These are phyloP conservation scores for Fissipunctia ypsillon DNA, from an alignment of 2,888 invertebrate species.

Conservation along the genomic window DNA sequence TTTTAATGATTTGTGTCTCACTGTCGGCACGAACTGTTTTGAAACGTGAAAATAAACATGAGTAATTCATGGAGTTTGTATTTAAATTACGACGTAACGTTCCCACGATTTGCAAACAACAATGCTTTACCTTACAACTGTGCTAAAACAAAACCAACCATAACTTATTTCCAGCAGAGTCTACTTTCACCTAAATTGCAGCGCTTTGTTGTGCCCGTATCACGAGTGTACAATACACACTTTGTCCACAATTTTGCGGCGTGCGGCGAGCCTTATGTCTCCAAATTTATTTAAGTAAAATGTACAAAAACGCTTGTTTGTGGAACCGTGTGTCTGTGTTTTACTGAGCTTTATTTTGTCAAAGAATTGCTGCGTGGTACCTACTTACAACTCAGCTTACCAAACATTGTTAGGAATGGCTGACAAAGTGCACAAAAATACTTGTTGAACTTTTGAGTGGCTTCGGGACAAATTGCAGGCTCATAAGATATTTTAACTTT, in stretches of 20 bases:
- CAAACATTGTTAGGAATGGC: neutral
- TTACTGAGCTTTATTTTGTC: slow-evolving; percentile 14
- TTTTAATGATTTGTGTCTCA: slow-evolving; percentile 42
- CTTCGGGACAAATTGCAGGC: neutral
- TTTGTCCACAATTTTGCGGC: slow-evolving; percentile 62
- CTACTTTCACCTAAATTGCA: neutral
- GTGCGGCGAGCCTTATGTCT: slow-evolving; percentile 36
- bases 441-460: neutral
- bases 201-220: slow-evolving; percentile 33
- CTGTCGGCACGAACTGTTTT: slow-evolving; percentile 54
- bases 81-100: slow-evolving; percentile 54
- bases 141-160: slow-evolving; percentile 35
- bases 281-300: slow-evolving; percentile 28
- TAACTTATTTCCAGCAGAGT: neutral
- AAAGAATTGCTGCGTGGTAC: neutral
- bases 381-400: neutral
- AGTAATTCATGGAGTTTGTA: slow-evolving; percentile 56
- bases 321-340: slow-evolving; percentile 4
- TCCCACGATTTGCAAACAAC: slow-evolving; percentile 42
- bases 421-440: neutral
- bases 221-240: slow-evolving; percentile 13
- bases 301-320: slow-evolving; percentile 27
- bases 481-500: neutral
- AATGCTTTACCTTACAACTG: slow-evolving; percentile 16
- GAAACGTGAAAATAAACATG: slow-evolving; percentile 58